Conservation (phyloP, 2,113 vertebrate genomes). For the Centropristis striata region DNA sequence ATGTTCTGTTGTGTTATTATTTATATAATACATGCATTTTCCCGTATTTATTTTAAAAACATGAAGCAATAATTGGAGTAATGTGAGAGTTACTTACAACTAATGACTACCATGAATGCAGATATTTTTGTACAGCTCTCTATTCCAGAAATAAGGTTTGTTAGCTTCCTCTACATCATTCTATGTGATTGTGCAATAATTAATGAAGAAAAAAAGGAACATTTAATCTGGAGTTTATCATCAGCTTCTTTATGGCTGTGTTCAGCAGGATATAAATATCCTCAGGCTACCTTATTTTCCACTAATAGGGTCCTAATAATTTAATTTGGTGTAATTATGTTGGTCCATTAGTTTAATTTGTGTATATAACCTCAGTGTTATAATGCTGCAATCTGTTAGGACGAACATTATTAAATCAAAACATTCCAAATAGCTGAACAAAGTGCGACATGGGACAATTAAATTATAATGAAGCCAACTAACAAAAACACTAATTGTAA, state of each 20-base stretch:
- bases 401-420: conserved; percentile 37
- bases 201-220: conserved; percentile 2
- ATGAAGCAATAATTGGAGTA: neutral
- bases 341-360: conserved; percentile 57
- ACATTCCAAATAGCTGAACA: conserved; percentile 8
- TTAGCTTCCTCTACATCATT: neutral
- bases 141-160: neutral
- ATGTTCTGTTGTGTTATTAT: neutral
- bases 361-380: conserved; percentile 51
- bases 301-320: conserved; percentile 40
- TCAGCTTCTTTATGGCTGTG: conserved; percentile 28
- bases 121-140: neutral
- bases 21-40: neutral
- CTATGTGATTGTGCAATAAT: neutral
- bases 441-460: conserved; percentile 22
- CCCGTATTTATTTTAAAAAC: neutral
- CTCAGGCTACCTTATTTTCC: conserved; percentile 30
- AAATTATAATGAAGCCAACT: conserved; percentile 29
- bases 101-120: neutral
- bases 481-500: conserved; percentile 60
- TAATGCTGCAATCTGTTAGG: conserved; percentile 34
- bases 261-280: conserved; percentile 44
- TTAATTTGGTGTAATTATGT: conserved; percentile 53
- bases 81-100: neutral
- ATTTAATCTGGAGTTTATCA: conserved; percentile 45